Evolutionary conservation across 2,113 vertebrate species (phyloP), one percentile per base, ranked within the genome.

Genomic region (Atherinomorus stipes): DNA sequence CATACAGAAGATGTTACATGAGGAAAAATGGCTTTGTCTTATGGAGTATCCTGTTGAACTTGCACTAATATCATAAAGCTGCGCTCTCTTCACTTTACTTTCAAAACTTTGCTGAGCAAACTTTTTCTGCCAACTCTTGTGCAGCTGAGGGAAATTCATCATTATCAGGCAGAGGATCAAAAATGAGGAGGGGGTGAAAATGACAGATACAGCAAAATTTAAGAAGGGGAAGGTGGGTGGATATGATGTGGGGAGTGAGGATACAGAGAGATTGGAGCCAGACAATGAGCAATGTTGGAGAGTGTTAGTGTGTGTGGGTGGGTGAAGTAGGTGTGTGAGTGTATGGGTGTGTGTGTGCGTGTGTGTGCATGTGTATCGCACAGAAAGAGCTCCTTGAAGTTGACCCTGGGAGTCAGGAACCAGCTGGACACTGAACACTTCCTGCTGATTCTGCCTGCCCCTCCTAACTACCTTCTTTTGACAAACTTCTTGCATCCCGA

Each of bases 151-250:
- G 80, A 81, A 87, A 91, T 91, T 90, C 86, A 90, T 88, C 91
- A 91, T 89, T 90, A 93, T 91, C 90, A 91, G 90, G 87, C 66
- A 42, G 67, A 61, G 85, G 90, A 91, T 93, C 90, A 93, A 90
- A 90, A 83, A 87, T 78, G 58, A 68, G 78, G 83, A 87, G 81
- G 75, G 83, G 80, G 54, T 72, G 76, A 87, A 85, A 90, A 91
- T 90, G 91, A 91, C 87, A 88, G 88, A 91, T 89, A 78, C 80
- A 88, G 90, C 74, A 81, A 84, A 88, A 91, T 79, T 82, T 82
- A 83, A 88, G 83, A 76, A 86, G 49, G 78, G 73, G 74, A 78
- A 88, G 89, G 88, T 86, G 76, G 88, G 86, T 80, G 78, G 87
- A 83, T 82, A 90, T 75, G 90, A 87, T 77, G 86, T 79, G 84